Evolutionary conservation across 2,888 invertebrate genomes (phyloP), one percentile per base, ranked within the genome.

Genomic region (Lacanobia wlatinum): DNA sequence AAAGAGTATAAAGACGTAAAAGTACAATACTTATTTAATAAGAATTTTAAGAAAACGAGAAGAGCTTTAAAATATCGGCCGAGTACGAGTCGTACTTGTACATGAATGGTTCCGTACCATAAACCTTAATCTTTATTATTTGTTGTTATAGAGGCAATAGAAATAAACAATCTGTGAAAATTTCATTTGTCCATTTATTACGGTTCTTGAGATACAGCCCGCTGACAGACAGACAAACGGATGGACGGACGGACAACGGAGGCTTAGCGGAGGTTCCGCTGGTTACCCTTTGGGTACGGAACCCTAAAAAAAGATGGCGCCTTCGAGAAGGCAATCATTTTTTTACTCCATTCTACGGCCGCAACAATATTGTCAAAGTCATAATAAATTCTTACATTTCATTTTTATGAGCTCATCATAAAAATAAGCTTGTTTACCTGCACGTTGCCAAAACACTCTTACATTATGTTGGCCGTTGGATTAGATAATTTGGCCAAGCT

Each of bases 371-470:
- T 76, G 64, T 56, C 60, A 65, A 65, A 66, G 58, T 53, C 66
- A 62, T 59, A 65, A 71, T 28, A 65, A 71, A 58, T 59, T 77
- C 53, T 71, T 66, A 21, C 77, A n/a, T 66, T 69, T 76, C 16
- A 62, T 64, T 72, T 78, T 82, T 65, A 82, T 46, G 66, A 55
- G 38, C 40, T 72, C 50, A 21, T 65, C 73, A 79, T 73, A 82
- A 82, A 74, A 82, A 67, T 74, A 70, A 79, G 67, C 58, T 77
- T 83, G 76, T 83, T 83, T 79, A 72, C 64, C 64, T 70, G 34
- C 14, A 4, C 68, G 62, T 28, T 80, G 83, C 83, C 83, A 82
- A 70, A 79, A 66, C 52, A 68, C 60, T 58, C 52, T 21, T 28
- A 70, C 69, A 53, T 73, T 70, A 70, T 62, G 38, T 48, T 40